These are phyloP conservation scores for Typhlichthys eigenmanni DNA, from an alignment of 2,797 vertebrate species.

Conservation along the genomic window DNA sequence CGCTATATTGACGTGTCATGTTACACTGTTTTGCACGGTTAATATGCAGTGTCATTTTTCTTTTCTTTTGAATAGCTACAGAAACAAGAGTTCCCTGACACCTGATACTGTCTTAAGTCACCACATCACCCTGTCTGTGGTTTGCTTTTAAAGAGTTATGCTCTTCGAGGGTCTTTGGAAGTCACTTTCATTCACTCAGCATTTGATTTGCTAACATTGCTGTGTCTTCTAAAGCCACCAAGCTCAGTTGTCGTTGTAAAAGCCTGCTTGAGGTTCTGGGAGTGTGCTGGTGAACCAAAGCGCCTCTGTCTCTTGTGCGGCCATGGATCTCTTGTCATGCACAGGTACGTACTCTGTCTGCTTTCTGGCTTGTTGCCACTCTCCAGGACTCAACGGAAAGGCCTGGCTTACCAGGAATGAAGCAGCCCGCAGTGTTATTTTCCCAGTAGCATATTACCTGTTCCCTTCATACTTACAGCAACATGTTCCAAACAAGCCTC, in stretches of 20 bases:
- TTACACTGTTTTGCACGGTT: constrained; percentile 21
- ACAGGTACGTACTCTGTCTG: constrained; percentile 55
- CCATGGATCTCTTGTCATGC: constrained; percentile 34
- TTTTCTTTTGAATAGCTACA: constrained; percentile 4
- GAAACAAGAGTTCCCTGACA: constrained; percentile 14
- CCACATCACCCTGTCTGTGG: not conserved
- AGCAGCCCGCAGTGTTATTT: constrained; percentile 41
- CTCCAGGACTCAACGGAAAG: constrained; percentile 50
- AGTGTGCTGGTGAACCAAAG: constrained; percentile 34
- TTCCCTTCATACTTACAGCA: constrained; percentile 42
- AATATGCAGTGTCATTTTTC: constrained; percentile 16
- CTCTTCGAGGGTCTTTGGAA: constrained; percentile 8
- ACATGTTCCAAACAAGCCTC: constrained; percentile 38
- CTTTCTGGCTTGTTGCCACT: constrained; percentile 48
- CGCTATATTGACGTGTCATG: constrained; percentile 41
- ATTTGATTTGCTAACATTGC: constrained; percentile 39
- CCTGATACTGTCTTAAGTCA: constrained; percentile 13
- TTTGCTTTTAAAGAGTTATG: constrained; percentile 14
- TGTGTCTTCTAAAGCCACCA: constrained; percentile 28
- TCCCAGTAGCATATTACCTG: constrained; percentile 41
- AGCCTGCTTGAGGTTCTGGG: constrained; percentile 22
- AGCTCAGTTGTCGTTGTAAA: constrained; percentile 21
- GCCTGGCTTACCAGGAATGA: constrained; percentile 49
- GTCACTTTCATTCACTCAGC: constrained; percentile 18
- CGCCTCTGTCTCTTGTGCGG: constrained; percentile 32